Conservation (phyloP, 37 sponge, comb jelly and placozoan genomes). For the Geodia barretti region DNA sequence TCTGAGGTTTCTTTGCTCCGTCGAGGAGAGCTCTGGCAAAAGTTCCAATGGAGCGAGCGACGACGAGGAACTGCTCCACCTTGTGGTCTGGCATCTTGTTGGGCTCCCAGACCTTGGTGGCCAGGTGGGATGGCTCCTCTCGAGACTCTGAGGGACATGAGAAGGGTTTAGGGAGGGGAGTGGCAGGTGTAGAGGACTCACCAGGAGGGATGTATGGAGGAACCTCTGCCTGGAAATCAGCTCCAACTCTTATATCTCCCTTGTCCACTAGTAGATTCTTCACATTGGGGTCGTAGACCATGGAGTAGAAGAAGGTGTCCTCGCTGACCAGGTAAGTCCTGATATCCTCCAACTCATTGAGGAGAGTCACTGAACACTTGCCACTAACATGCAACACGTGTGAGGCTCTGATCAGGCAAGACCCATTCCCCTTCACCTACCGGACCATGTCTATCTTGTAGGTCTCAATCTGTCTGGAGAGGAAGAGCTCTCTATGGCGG, state of each 20-base stretch:
- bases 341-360: slow-evolving; percentile 89
- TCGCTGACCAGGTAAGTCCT: slow-evolving; percentile 74
- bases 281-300: slow-evolving; percentile 93
- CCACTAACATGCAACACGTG: slow-evolving; percentile 54
- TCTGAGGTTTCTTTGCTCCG: slow-evolving; percentile 88
- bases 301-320: slow-evolving; percentile 91
- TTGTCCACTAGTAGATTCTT: slow-evolving; percentile 90
- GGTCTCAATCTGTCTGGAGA: slow-evolving; percentile 90
- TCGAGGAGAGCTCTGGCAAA: slow-evolving; percentile 95
- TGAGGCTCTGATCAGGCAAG: background rate
- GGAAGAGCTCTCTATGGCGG: slow-evolving; percentile 89
- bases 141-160: slow-evolving; percentile 16
- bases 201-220: slow-evolving; percentile 51
- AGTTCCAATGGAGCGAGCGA: slow-evolving; percentile 94
- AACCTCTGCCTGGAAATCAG: slow-evolving; percentile 85
- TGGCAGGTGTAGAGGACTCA: slow-evolving; percentile 1
- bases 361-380: slow-evolving; percentile 84
- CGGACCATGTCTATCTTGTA: slow-evolving; percentile 92
- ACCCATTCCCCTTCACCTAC: slow-evolving; percentile 22
- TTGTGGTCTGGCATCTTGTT: slow-evolving; percentile 74
- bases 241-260: slow-evolving; percentile 87
- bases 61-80: slow-evolving; percentile 91
- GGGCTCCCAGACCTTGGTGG: slow-evolving; percentile 82
- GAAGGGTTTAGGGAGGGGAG: background rate
- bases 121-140: slow-evolving; percentile 30